These are phyloP conservation scores for Eidolon helvum DNA, from an alignment of 2,113 vertebrate genomes.

Conservation along the genomic window DNA sequence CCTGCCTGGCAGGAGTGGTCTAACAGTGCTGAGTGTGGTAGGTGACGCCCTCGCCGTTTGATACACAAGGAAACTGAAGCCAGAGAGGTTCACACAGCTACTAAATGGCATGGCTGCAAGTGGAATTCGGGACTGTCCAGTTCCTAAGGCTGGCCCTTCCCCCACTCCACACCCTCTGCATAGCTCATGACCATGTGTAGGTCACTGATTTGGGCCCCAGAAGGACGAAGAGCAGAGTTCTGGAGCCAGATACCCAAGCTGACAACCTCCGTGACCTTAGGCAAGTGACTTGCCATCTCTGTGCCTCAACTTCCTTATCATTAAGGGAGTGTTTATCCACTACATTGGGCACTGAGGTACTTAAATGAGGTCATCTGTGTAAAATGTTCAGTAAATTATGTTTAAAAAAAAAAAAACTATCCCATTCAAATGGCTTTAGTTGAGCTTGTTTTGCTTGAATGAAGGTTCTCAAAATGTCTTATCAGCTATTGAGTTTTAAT, in stretches of 20 bases:
- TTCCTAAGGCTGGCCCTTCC: neutral
- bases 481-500: neutral
- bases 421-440: neutral
- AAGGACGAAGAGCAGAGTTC: neutral
- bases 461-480: neutral
- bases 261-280: neutral
- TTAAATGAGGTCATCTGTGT: neutral
- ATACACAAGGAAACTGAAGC: accelerated
- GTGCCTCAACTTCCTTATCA: neutral
- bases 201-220: neutral
- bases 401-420: neutral
- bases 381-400: neutral
- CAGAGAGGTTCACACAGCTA: neutral
- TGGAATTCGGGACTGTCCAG: neutral
- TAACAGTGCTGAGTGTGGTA: accelerated
- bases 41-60: accelerated
- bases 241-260: neutral
- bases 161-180: accelerated
- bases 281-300: neutral
- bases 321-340: neutral
- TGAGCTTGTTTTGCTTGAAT: neutral
- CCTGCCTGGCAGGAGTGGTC: accelerated
- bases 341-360: neutral
- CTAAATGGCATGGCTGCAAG: neutral
- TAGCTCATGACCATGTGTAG: accelerated